Evolutionary conservation across 1,140 invertebrate species (phyloP), one percentile per base, ranked within the genome.

Genomic region (Onthophagus taurus): DNA sequence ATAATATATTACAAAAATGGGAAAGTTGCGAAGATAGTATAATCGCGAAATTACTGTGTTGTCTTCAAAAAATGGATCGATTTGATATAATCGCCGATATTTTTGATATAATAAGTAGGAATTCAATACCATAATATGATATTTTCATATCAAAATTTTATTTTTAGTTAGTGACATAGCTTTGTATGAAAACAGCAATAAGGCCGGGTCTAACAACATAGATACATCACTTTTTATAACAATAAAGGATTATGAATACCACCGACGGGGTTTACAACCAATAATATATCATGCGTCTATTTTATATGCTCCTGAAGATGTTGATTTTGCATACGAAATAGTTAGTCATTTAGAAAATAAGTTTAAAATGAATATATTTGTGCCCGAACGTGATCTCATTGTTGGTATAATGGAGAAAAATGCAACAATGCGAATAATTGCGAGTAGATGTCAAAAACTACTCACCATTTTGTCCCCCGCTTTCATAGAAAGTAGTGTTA

Each of bases 401-500:
- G 70, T 64, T 23, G 81, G 81, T 4, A 52, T 75, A 16, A 80
- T 80, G 49, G 76, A 81, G 53, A 77, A 84, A 54, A 74, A 80
- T 39, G 77, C 80, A 4, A 71, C 88, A 9, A 74, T 82, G 34
- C 71, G 72, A 48, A 66, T 89, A 12, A 85, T 89, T 58, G 72
- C 77, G 12, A 75, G 82, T 52, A 65, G 83, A 6, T 88, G 85
- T 52, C 75, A 77, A 20, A 71, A 78, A 49, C 64, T 88, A 23
- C 77, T 88, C 21, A 73, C 83, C 1, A 74, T 89, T 37, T 61
- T 85, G 31, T 83, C 83, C 1, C 72, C 80, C 1, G 74, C 71
- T 45, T 87, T 88, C 65, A 59, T 85, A 2, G 60, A 74, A 48
- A 83, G 80, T 55, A 63, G 75, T 8, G 77, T 74, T 18, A 83